Evolutionary conservation across 2,113 vertebrate species (phyloP), one percentile per base, ranked within the genome.

Genomic region (Furnarius figulus): DNA sequence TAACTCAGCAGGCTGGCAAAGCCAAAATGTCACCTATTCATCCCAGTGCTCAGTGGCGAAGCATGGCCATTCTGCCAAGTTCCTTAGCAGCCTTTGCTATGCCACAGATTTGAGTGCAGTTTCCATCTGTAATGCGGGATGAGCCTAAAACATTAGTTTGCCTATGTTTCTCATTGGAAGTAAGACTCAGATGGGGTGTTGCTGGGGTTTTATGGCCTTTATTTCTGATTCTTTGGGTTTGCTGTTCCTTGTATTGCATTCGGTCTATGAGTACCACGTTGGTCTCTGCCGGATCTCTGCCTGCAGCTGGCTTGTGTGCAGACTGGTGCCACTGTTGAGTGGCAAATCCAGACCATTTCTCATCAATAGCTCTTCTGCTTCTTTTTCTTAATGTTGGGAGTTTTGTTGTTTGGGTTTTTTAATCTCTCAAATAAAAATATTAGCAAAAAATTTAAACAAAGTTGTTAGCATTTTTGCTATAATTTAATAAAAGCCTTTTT

Each of bases 371-470:
- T 86, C 87, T 93, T 96, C 93, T 90, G 92, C 92, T 96, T 97
- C 86, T 93, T 94, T 94, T 96, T 93, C 83, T 94, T 97, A 94
- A 96, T 95, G 95, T 93, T 86, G 95, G 96, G 96, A 97, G 89
- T 95, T 96, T 96, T 96, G 89, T 96, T 97, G 96, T 97, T 97
- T 95, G 94, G 96, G 94, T 74, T 97, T 97, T 97, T 96, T 96
- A 94, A 95, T 96, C 90, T 96, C 95, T 96, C 90, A 92, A 97
- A 97, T 96, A 96, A 97, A 96, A 93, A 94, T 56, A 39, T 95
- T 93, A 94, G 93, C 95, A 90, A 96, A 96, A 96, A 96, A 92
- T 89, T 93, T 86, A 89, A 93, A 93, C 85, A 90, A 93, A 62
- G 56, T 96, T 92, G 85, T 92, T 96, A 96, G 92, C 82, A 86